These are phyloP conservation scores for Cygnus buccinator DNA, from an alignment of 2,113 vertebrate species.

Conservation along the genomic window DNA sequence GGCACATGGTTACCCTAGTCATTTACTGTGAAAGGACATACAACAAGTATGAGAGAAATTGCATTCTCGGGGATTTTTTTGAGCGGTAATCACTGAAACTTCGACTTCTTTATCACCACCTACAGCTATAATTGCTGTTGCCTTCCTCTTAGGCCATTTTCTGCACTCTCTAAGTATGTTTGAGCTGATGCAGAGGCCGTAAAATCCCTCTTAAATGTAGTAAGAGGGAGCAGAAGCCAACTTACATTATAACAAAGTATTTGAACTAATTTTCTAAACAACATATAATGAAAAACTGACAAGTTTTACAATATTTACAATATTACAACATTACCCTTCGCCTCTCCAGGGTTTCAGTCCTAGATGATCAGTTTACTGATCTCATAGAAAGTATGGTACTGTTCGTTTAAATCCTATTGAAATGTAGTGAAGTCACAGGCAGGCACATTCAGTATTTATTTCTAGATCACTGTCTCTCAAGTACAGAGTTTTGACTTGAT, in stretches of 20 bases:
- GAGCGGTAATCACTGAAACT: background rate
- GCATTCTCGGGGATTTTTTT: background rate
- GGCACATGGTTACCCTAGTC: background rate
- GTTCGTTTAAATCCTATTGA: background rate
- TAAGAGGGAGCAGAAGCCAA: background rate
- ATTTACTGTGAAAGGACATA: background rate
- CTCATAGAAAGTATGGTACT: fast-evolving
- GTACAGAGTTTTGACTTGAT: background rate
- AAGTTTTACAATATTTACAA: background rate
- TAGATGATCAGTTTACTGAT: background rate
- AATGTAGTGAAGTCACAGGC: background rate
- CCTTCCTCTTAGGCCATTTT: background rate
- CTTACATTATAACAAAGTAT: background rate
- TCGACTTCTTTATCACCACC: background rate
- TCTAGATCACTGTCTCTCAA: background rate
- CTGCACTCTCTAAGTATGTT: background rate
- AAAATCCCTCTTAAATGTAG: background rate
- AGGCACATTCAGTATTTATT: background rate
- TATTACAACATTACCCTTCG: background rate
- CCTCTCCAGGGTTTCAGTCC: background rate
- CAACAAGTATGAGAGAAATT: background rate
- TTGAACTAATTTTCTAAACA: background rate
- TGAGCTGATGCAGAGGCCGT: background rate
- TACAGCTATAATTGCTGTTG: background rate
- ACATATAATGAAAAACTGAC: background rate